Evolutionary conservation across 2,888 invertebrate species (phyloP), one percentile per base, ranked within the genome.

Genomic region (Pseudeuparius sepicola): DNA sequence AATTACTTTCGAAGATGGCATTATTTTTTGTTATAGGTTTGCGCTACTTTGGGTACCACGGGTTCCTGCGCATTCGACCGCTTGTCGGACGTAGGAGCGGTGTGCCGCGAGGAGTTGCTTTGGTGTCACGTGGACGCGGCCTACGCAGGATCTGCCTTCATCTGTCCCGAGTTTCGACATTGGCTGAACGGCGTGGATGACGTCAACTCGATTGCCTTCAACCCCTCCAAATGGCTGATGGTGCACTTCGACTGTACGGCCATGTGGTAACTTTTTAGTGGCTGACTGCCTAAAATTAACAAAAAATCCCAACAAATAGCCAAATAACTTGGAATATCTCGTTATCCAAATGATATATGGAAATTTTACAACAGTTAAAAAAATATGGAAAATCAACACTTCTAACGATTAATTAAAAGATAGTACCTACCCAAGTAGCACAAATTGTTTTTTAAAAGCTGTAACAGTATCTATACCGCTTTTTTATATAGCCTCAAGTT

Each of bases 51-150:
- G 15, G 98, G 98, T 11, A 94, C 96, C 1, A 98, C 98, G 0
- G 94, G 94, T 1, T 85, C 93, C 11, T 98, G 97, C 55, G 82
- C 96, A 2, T 97, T 98, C 52, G 98, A 98, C 63, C 85, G 87
- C 57, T 67, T 98, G 5, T 70, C 76, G 18, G 75, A 78, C 52
- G 64, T 81, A 12, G 76, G 76, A 0, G 51, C 59, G 4, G 71
- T 80, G 0, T 79, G 92, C 55, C 70, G 75, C 40, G 71, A 75
- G 34, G 87, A 93, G 57, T 76, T 81, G 2, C 65, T 96, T 6
- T 98, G 97, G 96, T 68, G 97, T 27, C 98, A 98, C 55, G 82
- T 93, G 6, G 98, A 99, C 54, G 94, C 97, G 0, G 98, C 98
- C 0, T 98, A 99, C 53, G 97, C 98, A 1, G 97, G 97, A 6